Evolutionary conservation across 2,797 vertebrate species (phyloP), one percentile per base, ranked within the genome.

Genomic region (Bufotes viridis): DNA sequence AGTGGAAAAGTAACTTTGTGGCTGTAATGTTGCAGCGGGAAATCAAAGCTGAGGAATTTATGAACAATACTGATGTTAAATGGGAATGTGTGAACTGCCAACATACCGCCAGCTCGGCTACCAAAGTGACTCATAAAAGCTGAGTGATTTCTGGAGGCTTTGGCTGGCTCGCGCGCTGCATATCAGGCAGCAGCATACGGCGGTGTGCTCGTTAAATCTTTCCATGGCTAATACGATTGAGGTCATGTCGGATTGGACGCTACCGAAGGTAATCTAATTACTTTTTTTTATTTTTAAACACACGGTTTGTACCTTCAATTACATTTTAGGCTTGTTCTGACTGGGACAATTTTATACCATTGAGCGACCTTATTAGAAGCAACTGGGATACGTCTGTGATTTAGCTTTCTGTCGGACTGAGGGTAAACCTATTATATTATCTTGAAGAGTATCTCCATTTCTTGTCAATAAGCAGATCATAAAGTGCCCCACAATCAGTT

Each of bases 21-120:
- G 13, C 84, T 65, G 17, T 15, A 53, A 78, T 60, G 63, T 26
- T 78, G 34, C 20, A 7, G n/a, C n/a, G 15, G 84, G 29, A 84
- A 55, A 84, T 76, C 70, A 75, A 61, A 61, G 11, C 61, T 65
- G 60, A 22, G 14, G 61, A 78, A 63, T 85, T 63, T 53, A 22
- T 11, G 74, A 65, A 85, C 58, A 55, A 10, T n/a, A 20, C n/a
- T 7, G 70, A 76, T 75, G 26, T 84, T 65, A 78, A 42, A 65
- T 13, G n/a, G n/a, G 22, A 63, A 74, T 49, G 82, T 61, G 70
- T 65, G 34, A n/a, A 17, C 8, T 63, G 34, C 58, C 22, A 63
- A 22, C 22, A 81, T 63, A 81, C 29, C 63, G 49, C 58, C n/a
- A 26, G 78, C 20, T 61, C 78, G 20, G 18, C 57, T 29, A 61